Base-by-base conservation (phyloP, 2,113 vertebrate species). In the Garra rufa region DNA sequence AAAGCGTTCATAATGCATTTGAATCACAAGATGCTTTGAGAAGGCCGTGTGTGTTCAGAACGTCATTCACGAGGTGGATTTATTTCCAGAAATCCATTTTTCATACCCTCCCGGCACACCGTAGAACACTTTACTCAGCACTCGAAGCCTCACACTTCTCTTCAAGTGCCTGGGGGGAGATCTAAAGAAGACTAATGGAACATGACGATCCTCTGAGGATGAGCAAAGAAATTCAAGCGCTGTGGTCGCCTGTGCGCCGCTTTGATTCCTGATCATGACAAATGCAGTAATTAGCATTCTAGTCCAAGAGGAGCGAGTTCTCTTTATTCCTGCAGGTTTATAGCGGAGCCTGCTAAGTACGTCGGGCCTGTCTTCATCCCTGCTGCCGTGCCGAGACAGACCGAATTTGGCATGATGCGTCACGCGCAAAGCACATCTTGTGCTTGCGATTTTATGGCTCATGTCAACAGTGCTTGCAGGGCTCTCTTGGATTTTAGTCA, bases 261-360 rank as follows among this genome's bases (percentile, higher is more conserved):
- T 89, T 84, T 86, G 83, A 90, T 89, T 90, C 85, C n/a, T 89
- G 88, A 85, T 87, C 7, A 52, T 88, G 91, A 92, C 90, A 87
- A 91, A 91, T 78, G 84, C 63, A 84, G 83, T 86, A 89, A 92
- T 92, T 91, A 91, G 90, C 92, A 92, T 93, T 91, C 88, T n/a
- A 75, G 73, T 89, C 87, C 89, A 85, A 85, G 90, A 87, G 81
- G 65, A 65, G 85, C 28, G 11, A 82, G 86, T 89, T 88, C 75
- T 84, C 86, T 91, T 87, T 69, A 85, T 89, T 86, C 77, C 82
- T 82, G 59, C 71, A 79, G 81, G 55, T 59, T 85, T 55, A 28
- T 26, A 80, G 52, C 4, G 5, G 44, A 67, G 28, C 59, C 41
- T 44, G n/a, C 78, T 75, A 67, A 76, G 57, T 70, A 52, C 76